Evolutionary conservation across 2,888 invertebrate species (phyloP), one percentile per base, ranked within the genome.

Genomic region (Harpalus rufipes): DNA sequence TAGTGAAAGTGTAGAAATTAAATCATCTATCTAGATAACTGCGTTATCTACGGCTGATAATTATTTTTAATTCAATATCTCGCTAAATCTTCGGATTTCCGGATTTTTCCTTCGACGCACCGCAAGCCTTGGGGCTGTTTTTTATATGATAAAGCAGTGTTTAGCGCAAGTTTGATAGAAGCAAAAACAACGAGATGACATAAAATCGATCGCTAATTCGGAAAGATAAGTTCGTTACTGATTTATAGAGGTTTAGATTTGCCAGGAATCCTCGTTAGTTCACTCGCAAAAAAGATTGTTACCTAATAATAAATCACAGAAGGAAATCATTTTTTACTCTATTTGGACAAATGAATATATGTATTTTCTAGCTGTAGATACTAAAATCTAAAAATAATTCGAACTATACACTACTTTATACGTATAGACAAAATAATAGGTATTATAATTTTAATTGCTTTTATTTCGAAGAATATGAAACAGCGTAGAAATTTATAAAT

Each of bases 121-220:
- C 78, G 25, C 61, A 80, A 80, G 80, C 80, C 80, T 39, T 5
- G 41, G 16, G 39, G 39, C 14, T 16, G 14, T 7, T 80, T 61
- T 80, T 80, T 61, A 59, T 80, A 61, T 61, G 44, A 80, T 80
- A 80, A 80, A 61, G 41, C 80, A 80, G 18, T 80, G 61, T 80
- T 80, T 61, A 61, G 80, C 61, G 16, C 39, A 81, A 72, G 68
- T 56, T 81, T 81, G 81, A 68, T 81, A 72, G 81, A 81, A 68
- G 81, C 65, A 81, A 81, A 81, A 81, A 68, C 81, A 81, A 68
- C 81, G 65, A 81, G 81, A 68, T 81, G 81, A 81, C 81, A 81
- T 18, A 81, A 81, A 81, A 81, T 81, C 81, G 81, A 81, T 81
- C 68, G 51, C 68, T 81, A 81, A 81, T 81, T 81, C 72, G 81